Conservation (phyloP, 2,113 vertebrate genomes). For the Alouatta palliata region DNA sequence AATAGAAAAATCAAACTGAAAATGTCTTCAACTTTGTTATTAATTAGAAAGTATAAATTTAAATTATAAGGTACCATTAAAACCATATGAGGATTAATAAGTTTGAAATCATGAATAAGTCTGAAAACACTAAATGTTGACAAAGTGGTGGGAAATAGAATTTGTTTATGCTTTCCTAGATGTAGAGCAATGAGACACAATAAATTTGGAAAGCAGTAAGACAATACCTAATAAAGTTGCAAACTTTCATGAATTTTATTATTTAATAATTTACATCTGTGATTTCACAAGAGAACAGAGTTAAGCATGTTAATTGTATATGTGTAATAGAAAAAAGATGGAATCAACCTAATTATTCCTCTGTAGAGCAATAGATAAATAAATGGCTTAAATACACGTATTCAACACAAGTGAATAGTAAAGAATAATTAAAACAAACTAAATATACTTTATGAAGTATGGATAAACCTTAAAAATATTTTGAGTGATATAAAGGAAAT, state of each 20-base stretch:
- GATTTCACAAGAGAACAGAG: neutral
- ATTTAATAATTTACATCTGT: neutral
- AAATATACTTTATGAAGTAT: neutral
- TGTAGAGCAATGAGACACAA: neutral
- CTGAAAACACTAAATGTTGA: neutral
- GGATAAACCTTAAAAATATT: neutral
- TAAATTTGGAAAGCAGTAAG: neutral
- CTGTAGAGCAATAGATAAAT: neutral
- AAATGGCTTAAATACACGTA: neutral
- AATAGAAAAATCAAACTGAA: neutral
- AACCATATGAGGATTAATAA: neutral
- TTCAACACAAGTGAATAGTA: neutral
- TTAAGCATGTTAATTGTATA: neutral
- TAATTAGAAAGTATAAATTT: neutral
- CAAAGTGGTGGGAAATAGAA: neutral
- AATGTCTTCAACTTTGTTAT: neutral
- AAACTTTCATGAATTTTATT: neutral
- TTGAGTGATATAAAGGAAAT: neutral
- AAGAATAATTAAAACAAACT: neutral
- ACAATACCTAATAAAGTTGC: neutral
- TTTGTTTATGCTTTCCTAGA: neutral
- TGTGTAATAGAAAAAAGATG: neutral
- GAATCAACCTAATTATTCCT: neutral
- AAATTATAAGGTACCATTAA: neutral
- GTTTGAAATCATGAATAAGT: neutral